phyloP scores from a whole-genome alignment of 2,113 vertebrate genomes.

The Chaetorhynchus papuensis region DNA sequence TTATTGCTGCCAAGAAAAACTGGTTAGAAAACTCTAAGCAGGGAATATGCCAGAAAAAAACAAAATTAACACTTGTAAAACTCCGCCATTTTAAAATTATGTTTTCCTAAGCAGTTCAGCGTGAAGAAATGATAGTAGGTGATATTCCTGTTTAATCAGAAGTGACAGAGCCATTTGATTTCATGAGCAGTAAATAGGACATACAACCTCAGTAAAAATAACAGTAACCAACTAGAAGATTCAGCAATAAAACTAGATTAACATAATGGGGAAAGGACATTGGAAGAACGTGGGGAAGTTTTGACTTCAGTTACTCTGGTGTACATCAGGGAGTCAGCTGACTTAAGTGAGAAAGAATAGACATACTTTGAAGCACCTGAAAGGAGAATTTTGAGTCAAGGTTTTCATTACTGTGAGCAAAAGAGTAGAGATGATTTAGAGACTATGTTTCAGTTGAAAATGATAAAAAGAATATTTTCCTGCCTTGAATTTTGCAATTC shows the following conservation, averaged over 20 bases:
- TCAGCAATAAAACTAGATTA: slow-evolving; percentile 22
- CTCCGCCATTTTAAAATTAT: neutral
- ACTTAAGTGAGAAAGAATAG: neutral
- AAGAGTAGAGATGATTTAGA: neutral
- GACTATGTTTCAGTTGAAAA: neutral
- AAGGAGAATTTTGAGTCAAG: neutral
- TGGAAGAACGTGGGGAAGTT: neutral
- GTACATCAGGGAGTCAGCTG: neutral
- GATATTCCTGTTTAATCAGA: slow-evolving; percentile 19
- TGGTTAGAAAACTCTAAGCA: neutral
- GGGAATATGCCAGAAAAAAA: neutral
- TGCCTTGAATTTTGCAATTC: neutral
- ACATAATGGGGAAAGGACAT: neutral
- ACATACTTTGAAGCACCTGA: neutral
- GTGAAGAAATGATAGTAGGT: neutral
- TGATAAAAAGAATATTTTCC: neutral
- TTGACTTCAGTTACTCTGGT: neutral
- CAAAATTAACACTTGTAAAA: neutral
- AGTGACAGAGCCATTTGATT: slow-evolving; percentile 31
- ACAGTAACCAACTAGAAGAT: neutral
- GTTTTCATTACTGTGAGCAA: neutral
- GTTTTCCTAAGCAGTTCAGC: neutral
- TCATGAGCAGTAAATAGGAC: slow-evolving; percentile 23
- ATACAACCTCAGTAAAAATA: neutral
- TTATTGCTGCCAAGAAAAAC: neutral